Evolutionary conservation across 2,888 invertebrate species (phyloP).

Genomic region (Scelioninae gen. 1): DNA sequence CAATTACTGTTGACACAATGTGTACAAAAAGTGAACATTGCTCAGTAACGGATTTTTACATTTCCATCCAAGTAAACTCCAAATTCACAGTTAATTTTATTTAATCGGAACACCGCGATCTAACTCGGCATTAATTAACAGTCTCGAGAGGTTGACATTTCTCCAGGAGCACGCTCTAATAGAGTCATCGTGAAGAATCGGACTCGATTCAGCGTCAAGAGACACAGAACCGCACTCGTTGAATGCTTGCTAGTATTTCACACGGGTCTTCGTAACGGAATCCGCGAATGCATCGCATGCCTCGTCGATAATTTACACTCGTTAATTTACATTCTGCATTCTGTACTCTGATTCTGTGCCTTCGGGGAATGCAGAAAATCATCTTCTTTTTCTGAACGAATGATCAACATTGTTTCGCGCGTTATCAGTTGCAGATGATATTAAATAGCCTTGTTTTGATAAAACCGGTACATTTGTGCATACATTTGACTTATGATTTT

Average conservation of each 20-base stretch:
- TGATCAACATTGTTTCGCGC: constrained; percentile 11
- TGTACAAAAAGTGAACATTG: neutral
- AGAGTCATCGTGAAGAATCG: constrained; percentile 58
- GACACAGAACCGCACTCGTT: constrained; percentile 46
- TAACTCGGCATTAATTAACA: constrained; percentile 55
- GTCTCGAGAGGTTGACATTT: constrained; percentile 46
- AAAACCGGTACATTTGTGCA: too few relatives aligned
- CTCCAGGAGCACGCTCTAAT: constrained; percentile 38
- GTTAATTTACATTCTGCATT: too few relatives aligned
- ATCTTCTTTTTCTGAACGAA: constrained; percentile 18
- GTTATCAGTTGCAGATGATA: neutral
- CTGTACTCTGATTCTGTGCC: constrained; percentile 48
- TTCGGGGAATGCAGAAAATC: constrained; percentile 54
- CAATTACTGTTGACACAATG: constrained; percentile 2
- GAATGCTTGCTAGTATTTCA: too few relatives aligned
- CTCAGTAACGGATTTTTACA: neutral
- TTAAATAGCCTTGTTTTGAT: too few relatives aligned
- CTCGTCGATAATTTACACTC: too few relatives aligned
- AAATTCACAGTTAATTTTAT: constrained; percentile 53
- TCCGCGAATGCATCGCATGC: too few relatives aligned
- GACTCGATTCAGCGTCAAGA: constrained; percentile 51
- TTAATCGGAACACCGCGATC: constrained; percentile 42
- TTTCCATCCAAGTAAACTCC: constrained; percentile 5
- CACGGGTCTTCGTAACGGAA: too few relatives aligned
- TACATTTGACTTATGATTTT: too few relatives aligned